Percentiles rank a stretch among this genome's conserved stretches.
phyloP scores from a whole-genome alignment of 2,888 invertebrate species.

The Watsonalla cultraria region DNA sequence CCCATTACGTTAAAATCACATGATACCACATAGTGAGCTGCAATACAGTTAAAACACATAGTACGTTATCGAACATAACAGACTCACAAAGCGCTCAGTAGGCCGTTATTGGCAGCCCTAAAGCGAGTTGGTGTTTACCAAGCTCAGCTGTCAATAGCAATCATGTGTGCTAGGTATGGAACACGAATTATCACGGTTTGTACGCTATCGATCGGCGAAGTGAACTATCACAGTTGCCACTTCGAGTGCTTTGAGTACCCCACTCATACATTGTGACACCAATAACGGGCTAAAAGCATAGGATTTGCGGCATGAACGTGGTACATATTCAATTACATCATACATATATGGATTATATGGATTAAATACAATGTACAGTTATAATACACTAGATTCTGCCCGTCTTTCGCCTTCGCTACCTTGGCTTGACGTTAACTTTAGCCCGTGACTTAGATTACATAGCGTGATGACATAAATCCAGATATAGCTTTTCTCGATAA shows the following conservation, averaged over 20 bases:
- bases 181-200: conserved; percentile 5
- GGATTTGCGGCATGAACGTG: conserved; percentile 17
- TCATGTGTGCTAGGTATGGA: conserved; percentile 4
- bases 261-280: background rate
- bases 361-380: too few species aligned
- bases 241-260: background rate
- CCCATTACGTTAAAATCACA: too few species aligned
- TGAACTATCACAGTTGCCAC: conserved; percentile 2
- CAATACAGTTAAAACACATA: background rate
- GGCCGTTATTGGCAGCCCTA: background rate
- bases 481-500: too few species aligned
- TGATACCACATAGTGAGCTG: too few species aligned
- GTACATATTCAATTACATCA: conserved; percentile 3
- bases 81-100: background rate
- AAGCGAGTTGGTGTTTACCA: conserved; percentile 12
- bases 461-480: too few species aligned
- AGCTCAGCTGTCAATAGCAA: conserved; percentile 15
- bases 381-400: too few species aligned
- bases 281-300: conserved; percentile 22
- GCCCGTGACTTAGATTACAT: too few species aligned
- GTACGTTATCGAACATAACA: background rate
- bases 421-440: too few species aligned
- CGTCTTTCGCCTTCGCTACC: too few species aligned
- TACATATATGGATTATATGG: background rate
- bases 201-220: conserved; percentile 5